Base-by-base conservation (phyloP, 2,113 vertebrate genomes). In the Ovis canadensis region DNA sequence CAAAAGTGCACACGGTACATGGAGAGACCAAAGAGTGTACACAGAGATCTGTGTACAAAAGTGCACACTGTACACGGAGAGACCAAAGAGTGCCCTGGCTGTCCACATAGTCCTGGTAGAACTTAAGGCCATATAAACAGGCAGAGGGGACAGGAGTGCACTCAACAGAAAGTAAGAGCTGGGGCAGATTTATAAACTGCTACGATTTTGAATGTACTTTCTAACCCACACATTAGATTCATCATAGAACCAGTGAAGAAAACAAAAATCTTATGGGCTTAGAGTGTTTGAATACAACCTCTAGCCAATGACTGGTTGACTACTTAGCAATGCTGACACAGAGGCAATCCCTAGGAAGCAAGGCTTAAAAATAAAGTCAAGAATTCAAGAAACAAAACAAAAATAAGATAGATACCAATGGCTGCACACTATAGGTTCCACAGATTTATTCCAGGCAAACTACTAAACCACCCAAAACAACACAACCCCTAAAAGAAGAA, bases 311-410 rank as follows among this genome's bases (percentile, higher is more conserved):
- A 33, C 33, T 90, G 45, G 25, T 67, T 71, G 52, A 85, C 25
- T 60, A 19, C 4, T 95, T 91, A 81, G 52, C 27, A 91, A 2
- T 67, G 43, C 43, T 84, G 77, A 80, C 57, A 52, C 40, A 77
- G 54, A 45, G 23, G 43, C 36, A 85, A 77, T 82, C 60, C 33
- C 77, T 57, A 50, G 71, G 48, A 86, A 88, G 40, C 67, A 96
- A 91, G n/a, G 17, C 33, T 57, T 85, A 77, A 96, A 96, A 80
- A 83, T 43, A 95, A 90, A 96, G 77, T 54, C 17, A 77, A 90
- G 60, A 88, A 83, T 83, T 80, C 48, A 89, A 92, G 29, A 77
- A 74, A 50, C 21, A 59, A 52, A 40, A 81, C 21, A 90, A 45
- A 71, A 33, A 16, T 15, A 60, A 78, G 19, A 55, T 45, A 59